phyloP scores from a whole-genome alignment of 2,888 invertebrate genomes.

The Caenorhabditis imperialis region DNA sequence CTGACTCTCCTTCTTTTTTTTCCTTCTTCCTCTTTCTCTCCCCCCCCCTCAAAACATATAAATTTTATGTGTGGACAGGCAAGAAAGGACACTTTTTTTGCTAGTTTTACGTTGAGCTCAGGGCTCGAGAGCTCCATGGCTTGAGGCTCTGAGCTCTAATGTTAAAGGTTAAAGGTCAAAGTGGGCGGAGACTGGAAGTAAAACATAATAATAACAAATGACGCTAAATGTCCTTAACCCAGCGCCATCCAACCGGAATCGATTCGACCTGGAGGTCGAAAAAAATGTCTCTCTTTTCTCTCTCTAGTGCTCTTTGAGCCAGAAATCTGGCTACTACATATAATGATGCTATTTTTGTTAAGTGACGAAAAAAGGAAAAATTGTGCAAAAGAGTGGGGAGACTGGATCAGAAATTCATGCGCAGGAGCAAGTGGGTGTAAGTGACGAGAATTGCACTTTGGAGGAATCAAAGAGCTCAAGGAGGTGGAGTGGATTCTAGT shows the following conservation, averaged over 20 bases:
- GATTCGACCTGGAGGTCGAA: slow-evolving; percentile 32
- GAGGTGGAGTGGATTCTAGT: too few relatives aligned
- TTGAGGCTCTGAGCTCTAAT: too few relatives aligned
- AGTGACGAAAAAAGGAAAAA: slow-evolving; percentile 20
- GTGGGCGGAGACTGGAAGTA: too few relatives aligned
- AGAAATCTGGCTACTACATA: slow-evolving; percentile 16
- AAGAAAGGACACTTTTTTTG: too few relatives aligned
- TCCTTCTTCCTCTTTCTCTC: slow-evolving; percentile 20
- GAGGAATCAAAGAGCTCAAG: too few relatives aligned
- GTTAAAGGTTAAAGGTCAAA: too few relatives aligned
- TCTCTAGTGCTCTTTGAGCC: neutral
- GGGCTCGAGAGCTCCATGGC: too few relatives aligned
- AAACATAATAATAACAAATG: too few relatives aligned
- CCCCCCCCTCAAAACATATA: slow-evolving; percentile 14
- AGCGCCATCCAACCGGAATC: slow-evolving; percentile 23
- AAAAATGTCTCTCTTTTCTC: slow-evolving; percentile 1
- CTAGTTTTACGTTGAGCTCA: too few relatives aligned
- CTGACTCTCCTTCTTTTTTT: slow-evolving; percentile 7
- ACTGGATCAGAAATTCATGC: slow-evolving; percentile 9
- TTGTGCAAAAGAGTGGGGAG: slow-evolving; percentile 22
- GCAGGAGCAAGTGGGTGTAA: neutral
- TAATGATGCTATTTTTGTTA: slow-evolving; percentile 32
- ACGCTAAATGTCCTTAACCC: too few relatives aligned
- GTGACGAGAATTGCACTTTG: slow-evolving; percentile 2
- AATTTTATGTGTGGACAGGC: slow-evolving; percentile 21